Evolutionary conservation across 2,888 invertebrate genomes (phyloP), one percentile per base, ranked within the genome.

Genomic region (Euplexia lucipara): DNA sequence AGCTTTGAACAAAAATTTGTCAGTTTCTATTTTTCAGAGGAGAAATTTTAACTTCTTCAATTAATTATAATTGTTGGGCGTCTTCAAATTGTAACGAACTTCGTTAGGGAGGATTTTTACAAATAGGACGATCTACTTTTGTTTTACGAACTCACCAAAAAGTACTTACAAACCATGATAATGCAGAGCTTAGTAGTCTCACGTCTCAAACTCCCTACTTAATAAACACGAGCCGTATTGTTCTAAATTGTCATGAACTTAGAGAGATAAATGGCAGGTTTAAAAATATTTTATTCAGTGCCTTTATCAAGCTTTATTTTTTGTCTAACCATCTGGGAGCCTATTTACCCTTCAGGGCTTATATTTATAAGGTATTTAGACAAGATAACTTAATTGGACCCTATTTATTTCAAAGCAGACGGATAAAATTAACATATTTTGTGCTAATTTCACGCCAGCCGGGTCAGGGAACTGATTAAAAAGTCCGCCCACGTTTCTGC

Each of bases 341-440:
- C 53, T 30, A 52, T 56, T 49, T 48, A 56, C 51, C 49, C 61
- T 70, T 53, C 35, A 53, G 34, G 20, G 56, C 47, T 56, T 48
- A 68, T 48, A 63, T 69, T 68, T 34, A 62, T 51, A 65, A 72
- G 63, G 54, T 64, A 66, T 70, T 73, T 59, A 65, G 44, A 64
- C 64, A 67, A 66, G 61, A 54, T 68, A 66, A 75, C 69, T 60
- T 76, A 82, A 79, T 79, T 73, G 39, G 48, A 51, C 22, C 60
- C 69, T 76, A 74, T 68, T 73, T 68, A 68, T 75, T 59, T 61
- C 65, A 56, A 66, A 68, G 53, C 65, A 68, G 75, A 75, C 51
- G 68, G 69, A 68, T 60, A 70, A 81, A 82, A 83, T 83, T 83
- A 81, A 70, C 78, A 82, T 81, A 78, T 81, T 65, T 65, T 68